A percentile compares a stretch with the other conserved stretches of the same genome.
Evolutionary conservation across 2,888 invertebrate species (phyloP).

Genomic region (Aleiodes leptofemur): DNA sequence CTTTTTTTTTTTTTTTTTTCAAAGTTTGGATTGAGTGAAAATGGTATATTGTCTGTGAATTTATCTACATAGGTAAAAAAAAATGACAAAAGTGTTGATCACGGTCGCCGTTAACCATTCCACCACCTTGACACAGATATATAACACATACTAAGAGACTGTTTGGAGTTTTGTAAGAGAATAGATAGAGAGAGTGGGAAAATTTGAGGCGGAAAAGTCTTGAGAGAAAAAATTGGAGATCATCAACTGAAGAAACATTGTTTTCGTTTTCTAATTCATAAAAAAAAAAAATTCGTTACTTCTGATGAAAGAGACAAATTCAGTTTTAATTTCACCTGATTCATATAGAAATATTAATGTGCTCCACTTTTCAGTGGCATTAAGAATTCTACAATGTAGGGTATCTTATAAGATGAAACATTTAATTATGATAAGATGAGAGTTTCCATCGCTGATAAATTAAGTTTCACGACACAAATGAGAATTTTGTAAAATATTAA

Average conservation of each 20-base stretch:
- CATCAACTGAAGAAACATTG: too few species aligned
- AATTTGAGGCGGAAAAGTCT: too few species aligned
- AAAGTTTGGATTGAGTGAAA: slow-evolving; percentile 3
- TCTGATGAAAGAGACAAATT: neutral
- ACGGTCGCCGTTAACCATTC: slow-evolving; percentile 60
- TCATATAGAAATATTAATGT: neutral
- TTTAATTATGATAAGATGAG: slow-evolving; percentile 10
- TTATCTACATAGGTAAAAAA: slow-evolving; percentile 37
- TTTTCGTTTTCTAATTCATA: too few species aligned
- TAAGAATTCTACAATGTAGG: slow-evolving; percentile 3
- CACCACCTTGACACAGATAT: slow-evolving; percentile 72
- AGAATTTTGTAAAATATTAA: too few species aligned
- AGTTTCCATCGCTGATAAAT: neutral
- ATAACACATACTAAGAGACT: slow-evolving; percentile 36
- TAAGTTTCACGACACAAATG: neutral
- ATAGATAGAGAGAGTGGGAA: too few species aligned
- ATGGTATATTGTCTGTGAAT: slow-evolving; percentile 1
- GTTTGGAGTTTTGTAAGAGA: neutral
- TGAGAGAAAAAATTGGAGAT: too few species aligned
- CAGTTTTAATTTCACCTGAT: slow-evolving; percentile 3
- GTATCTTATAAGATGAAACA: slow-evolving; percentile 6
- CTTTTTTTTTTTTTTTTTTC: too few species aligned
- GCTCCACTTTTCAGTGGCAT: neutral
- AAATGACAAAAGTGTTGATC: slow-evolving; percentile 56
- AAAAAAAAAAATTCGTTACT: too few species aligned